phyloP scores from a whole-genome alignment of 1,140 invertebrate genomes.

The Drosophila neocordata region DNA sequence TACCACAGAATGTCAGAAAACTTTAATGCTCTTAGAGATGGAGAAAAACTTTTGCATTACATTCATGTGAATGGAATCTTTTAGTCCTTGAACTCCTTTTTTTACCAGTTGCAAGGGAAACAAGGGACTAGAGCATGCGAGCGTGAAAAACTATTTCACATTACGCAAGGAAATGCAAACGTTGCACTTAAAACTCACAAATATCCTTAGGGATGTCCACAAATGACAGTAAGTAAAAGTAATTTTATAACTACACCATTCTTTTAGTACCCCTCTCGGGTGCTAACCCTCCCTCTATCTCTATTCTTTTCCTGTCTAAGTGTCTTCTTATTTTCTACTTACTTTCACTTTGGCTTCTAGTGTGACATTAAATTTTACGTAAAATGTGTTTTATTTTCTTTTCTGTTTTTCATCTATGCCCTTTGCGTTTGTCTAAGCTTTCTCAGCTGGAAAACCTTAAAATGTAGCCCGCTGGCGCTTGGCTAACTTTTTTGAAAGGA shows the following conservation, averaged over 20 bases:
- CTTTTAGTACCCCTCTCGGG: conserved; percentile 22
- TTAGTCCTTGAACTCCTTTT: conserved; percentile 61
- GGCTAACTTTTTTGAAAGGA: conserved; percentile 23
- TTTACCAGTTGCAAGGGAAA: conserved; percentile 41
- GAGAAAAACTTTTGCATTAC: conserved; percentile 37
- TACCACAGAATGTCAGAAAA: conserved; percentile 28
- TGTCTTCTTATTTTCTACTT: conserved; percentile 19
- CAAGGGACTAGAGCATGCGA: conserved; percentile 19
- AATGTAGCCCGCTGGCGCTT: conserved; percentile 53
- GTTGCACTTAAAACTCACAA: conserved; percentile 57
- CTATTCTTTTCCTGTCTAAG: conserved; percentile 16
- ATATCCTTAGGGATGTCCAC: conserved; percentile 54
- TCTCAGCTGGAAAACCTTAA: conserved; percentile 59
- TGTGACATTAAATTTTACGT: conserved; percentile 69
- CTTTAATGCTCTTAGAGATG: conserved; percentile 24
- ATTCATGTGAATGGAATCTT: conserved; percentile 22
- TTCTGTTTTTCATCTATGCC: conserved; percentile 44
- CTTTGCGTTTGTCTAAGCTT: conserved; percentile 52
- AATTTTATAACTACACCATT: conserved; percentile 69
- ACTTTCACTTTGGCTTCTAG: conserved; percentile 67
- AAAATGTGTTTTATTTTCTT: conserved; percentile 49
- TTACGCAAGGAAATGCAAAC: conserved; percentile 56
- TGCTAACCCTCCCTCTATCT: background rate
- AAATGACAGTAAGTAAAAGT: conserved; percentile 71
- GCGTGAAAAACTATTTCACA: conserved; percentile 50